Evolutionary conservation across 2,113 vertebrate genomes (phyloP), one percentile per base, ranked within the genome.

Genomic region (Cavia aperea): DNA sequence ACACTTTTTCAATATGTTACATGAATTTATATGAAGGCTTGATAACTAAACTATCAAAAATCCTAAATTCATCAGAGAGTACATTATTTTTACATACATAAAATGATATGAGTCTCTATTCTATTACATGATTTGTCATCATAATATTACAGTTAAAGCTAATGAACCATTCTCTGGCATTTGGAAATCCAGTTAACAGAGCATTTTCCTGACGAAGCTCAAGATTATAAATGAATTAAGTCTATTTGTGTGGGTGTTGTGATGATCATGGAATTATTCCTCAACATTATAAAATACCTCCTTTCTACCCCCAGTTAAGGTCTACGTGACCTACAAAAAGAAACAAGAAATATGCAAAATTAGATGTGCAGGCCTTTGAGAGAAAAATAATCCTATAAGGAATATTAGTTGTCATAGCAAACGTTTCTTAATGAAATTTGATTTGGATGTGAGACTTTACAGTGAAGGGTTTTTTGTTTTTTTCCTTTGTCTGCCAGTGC

Each of bases 91-190:
- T 95, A 93, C 94, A 51, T 93, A 96, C 87, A 85, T 84, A 95
- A 95, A 95, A 96, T 96, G 81, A 89, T 96, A 60, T 72, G 31
- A 95, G 93, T 97, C 89, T 83, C 70, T 90, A 14, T 86, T 96
- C 5, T 95, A 56, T 97, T 93, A 95, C 5, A 23, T 89, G 56
- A 89, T 92, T 96, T 96, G 83, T 97, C 96, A 96, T 95, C 94
- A 88, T 91, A 91, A 81, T 96, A 96, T 97, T 93, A 97, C 70
- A 96, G 96, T 96, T 95, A 97, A 97, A 95, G 58, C 77, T 96
- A 96, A 97, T 96, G 95, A 97, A 96, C 91, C 94, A 77, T 95
- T 84, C 88, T 81, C 83, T 94, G 83, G 93, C 73, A 82, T 96
- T 97, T 97, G 92, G 96, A 97, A 97, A 97, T 81, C 46, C 82